Conservation (phyloP, 2,888 invertebrate genomes). For the Eupithecia tripunctaria region DNA sequence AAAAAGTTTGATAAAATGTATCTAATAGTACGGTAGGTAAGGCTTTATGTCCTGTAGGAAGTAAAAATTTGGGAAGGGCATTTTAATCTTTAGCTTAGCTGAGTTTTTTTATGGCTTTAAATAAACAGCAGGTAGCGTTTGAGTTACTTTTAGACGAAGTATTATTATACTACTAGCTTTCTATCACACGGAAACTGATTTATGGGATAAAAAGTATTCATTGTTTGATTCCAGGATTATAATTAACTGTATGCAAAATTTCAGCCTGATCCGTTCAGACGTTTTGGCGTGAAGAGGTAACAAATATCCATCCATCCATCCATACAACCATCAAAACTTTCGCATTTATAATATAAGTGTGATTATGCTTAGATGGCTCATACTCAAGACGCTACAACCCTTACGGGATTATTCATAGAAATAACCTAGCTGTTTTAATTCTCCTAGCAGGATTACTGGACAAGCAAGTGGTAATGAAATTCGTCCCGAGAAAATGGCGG, state of each 20-base stretch:
- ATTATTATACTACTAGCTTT: too few relatives aligned
- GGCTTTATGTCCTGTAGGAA: background rate
- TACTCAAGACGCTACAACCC: background rate
- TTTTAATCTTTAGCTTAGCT: background rate
- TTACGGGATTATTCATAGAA: background rate
- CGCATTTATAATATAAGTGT: too few relatives aligned
- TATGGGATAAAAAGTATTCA: too few relatives aligned
- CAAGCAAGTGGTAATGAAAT: slow-evolving; percentile 83
- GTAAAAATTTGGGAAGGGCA: background rate
- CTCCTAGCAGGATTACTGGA: slow-evolving; percentile 66
- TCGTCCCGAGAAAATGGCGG: slow-evolving; percentile 76
- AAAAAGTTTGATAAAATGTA: background rate
- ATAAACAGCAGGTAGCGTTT: background rate
- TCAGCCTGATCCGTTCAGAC: too few relatives aligned
- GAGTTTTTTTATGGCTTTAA: background rate
- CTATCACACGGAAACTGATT: too few relatives aligned
- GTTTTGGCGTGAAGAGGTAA: too few relatives aligned
- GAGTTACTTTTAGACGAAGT: background rate
- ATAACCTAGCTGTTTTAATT: slow-evolving; percentile 20
- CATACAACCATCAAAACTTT: too few relatives aligned
- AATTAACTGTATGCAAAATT: too few relatives aligned
- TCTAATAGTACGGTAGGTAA: background rate
- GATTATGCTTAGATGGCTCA: background rate
- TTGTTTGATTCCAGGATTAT: too few relatives aligned
- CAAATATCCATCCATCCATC: too few relatives aligned